phyloP scores from a whole-genome alignment of 92 coral and sea anemone genomes.

The Epizoanthus rinbou region DNA sequence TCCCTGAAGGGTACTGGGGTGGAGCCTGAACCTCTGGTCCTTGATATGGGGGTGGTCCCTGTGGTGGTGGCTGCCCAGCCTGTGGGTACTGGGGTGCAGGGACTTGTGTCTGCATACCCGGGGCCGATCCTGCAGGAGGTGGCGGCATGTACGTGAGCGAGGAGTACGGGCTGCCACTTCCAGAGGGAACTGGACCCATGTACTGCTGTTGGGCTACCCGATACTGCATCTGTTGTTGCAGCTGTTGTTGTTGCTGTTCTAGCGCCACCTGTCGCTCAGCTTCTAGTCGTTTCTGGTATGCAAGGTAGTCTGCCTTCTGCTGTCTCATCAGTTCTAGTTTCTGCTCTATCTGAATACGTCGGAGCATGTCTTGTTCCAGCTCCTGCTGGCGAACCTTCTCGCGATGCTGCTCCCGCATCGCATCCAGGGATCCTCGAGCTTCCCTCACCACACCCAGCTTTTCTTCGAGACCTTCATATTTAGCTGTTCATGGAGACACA shows the following conservation, averaged over 20 bases:
- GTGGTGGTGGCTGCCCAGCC: slow-evolving; percentile 44
- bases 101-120: slow-evolving; percentile 45
- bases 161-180: slow-evolving; percentile 77
- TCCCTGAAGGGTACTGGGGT: slow-evolving; percentile 52
- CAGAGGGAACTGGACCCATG: slow-evolving; percentile 51
- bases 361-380: slow-evolving; percentile 95
- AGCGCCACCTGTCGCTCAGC: slow-evolving; percentile 90
- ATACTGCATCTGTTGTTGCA: slow-evolving; percentile 51
- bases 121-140: slow-evolving; percentile 44
- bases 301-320: slow-evolving; percentile 94
- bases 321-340: slow-evolving; percentile 95
- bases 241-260: slow-evolving; percentile 89
- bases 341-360: slow-evolving; percentile 98
- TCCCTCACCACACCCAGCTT: slow-evolving; percentile 85
- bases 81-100: slow-evolving; percentile 55
- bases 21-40: slow-evolving; percentile 55
- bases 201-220: slow-evolving; percentile 56
- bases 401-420: slow-evolving; percentile 87
- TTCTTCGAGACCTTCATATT: slow-evolving; percentile 84
- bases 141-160: slow-evolving; percentile 65
- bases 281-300: slow-evolving; percentile 91
- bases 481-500: slow-evolving; percentile 50
- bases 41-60: slow-evolving; percentile 43
- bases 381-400: slow-evolving; percentile 96
- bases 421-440: slow-evolving; percentile 84